phyloP scores from a whole-genome alignment of 2,113 vertebrate genomes.

The Ciconia stormi region DNA sequence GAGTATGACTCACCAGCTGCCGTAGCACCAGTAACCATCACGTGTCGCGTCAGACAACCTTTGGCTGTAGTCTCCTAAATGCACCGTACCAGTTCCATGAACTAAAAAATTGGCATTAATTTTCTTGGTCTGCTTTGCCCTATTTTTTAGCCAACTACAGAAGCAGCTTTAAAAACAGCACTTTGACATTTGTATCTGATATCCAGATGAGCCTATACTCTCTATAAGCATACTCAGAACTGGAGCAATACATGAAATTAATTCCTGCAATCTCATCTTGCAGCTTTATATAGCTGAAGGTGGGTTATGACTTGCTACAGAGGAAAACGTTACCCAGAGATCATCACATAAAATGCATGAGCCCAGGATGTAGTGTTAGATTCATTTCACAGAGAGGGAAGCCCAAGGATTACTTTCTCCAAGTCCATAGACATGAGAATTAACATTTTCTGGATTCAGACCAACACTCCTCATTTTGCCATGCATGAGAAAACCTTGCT shows the following conservation, averaged over 20 bases:
- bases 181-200: rapidly evolving
- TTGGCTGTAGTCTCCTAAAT: neutral
- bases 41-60: rapidly evolving
- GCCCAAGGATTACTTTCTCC: neutral
- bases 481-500: neutral
- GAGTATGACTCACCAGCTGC: neutral
- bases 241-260: neutral
- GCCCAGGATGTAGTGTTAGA: neutral
- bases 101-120: rapidly evolving
- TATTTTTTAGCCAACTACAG: neutral
- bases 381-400: neutral
- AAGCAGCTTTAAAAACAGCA: neutral
- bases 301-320: neutral
- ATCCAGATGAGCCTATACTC: neutral
- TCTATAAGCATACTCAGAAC: neutral
- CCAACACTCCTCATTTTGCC: neutral
- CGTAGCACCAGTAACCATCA: rapidly evolving
- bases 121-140: neutral
- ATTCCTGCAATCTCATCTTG: neutral
- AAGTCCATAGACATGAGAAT: neutral
- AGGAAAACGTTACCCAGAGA: neutral
- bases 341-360: neutral
- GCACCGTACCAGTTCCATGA: neutral
- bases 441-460: neutral
- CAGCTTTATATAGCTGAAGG: neutral